Percentiles rank a stretch among this genome's conserved stretches.
These are phyloP conservation scores for Arctocebus calabarensis DNA, from an alignment of 2,797 vertebrate species.

Conservation along the genomic window DNA sequence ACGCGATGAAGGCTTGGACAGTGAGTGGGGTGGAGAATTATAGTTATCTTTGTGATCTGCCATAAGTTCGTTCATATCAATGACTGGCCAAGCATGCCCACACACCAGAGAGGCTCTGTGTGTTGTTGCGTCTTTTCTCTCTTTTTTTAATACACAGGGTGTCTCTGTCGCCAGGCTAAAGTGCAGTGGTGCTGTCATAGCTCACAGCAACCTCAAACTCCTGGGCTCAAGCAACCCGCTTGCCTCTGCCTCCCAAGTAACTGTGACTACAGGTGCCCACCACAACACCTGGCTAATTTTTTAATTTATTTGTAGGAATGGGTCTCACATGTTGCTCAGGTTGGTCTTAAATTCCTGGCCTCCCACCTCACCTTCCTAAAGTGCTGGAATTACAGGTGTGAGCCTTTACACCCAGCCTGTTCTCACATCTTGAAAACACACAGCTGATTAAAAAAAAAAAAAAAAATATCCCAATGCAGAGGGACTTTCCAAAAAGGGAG, in stretches of 20 bases:
- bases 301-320: neutral
- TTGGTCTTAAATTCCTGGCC: neutral
- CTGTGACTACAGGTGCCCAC: neutral
- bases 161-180: neutral
- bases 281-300: neutral
- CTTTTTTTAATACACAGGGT: neutral
- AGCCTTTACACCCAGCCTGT: neutral
- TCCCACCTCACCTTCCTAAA: neutral
- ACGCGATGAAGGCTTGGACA: fast-evolving
- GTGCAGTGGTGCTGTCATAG: neutral
- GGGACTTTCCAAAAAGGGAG: neutral
- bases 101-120: neutral
- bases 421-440: neutral
- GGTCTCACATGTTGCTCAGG: neutral
- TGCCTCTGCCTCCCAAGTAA: neutral
- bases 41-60: neutral
- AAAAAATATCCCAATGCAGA: neutral
- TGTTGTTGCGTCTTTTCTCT: neutral
- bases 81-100: neutral
- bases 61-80: neutral
- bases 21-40: neutral
- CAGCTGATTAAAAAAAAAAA: neutral
- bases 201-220: neutral
- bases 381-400: neutral
- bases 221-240: neutral